Evolutionary conservation across 2,797 vertebrate species (phyloP).

Genomic region (Pristis pectinata): DNA sequence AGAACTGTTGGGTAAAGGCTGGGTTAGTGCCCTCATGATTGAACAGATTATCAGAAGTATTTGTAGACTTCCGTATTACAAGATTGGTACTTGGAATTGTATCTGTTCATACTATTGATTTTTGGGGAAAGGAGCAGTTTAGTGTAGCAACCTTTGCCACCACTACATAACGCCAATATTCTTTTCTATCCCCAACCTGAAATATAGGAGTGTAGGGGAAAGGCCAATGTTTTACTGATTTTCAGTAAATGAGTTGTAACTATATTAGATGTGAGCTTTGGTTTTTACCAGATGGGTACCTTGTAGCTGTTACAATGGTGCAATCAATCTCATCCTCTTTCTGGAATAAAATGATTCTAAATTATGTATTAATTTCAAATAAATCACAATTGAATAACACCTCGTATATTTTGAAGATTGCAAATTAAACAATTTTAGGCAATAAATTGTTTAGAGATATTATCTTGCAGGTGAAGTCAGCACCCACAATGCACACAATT

Average conservation of each 20-base stretch:
- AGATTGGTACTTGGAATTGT: not conserved
- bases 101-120: not conserved
- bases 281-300: not conserved
- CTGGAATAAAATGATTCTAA: not conserved
- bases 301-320: not conserved
- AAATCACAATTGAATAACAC: not conserved
- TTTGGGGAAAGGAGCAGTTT: not conserved
- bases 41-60: not conserved
- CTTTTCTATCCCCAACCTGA: not conserved
- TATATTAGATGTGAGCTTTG: not conserved
- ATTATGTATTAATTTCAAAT: not conserved
- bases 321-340: not conserved
- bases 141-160: not conserved
- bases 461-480: not conserved
- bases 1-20: not conserved
- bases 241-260: not conserved
- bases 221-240: not conserved
- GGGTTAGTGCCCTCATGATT: not conserved
- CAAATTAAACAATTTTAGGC: too few species aligned
- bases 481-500: not conserved
- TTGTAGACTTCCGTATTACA: not conserved
- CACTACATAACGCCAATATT: not conserved
- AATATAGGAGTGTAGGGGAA: not conserved
- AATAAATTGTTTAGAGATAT: not conserved
- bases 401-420: not conserved